These are phyloP conservation scores for Paraplagusia blochii DNA, from an alignment of 2,113 vertebrate genomes.

Conservation along the genomic window DNA sequence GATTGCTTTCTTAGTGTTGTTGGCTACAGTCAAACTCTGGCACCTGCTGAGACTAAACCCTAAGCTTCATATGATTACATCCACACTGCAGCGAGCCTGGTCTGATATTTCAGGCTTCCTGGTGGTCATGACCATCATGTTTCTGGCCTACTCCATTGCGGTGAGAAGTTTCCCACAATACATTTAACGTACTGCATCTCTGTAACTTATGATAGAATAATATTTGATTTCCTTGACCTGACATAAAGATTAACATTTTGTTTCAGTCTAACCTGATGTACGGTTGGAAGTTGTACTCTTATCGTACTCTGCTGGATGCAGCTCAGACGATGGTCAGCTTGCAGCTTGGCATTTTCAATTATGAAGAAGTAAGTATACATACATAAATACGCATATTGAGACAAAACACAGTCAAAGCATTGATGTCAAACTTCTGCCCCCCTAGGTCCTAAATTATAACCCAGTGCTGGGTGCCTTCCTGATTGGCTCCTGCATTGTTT, in stretches of 20 bases:
- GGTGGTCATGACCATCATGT: slow-evolving; percentile 85
- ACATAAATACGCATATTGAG: background rate
- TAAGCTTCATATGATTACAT: slow-evolving; percentile 91
- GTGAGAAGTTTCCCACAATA: slow-evolving; percentile 77
- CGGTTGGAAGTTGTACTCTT: slow-evolving; percentile 91
- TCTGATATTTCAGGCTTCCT: slow-evolving; percentile 92
- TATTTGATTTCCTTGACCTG: background rate
- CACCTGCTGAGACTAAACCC: slow-evolving; percentile 93
- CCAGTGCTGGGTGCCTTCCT: slow-evolving; percentile 88
- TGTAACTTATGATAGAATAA: background rate
- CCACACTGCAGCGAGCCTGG: slow-evolving; percentile 87
- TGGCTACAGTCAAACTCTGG: slow-evolving; percentile 93
- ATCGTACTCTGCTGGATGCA: slow-evolving; percentile 86
- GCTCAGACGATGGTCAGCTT: slow-evolving; percentile 90
- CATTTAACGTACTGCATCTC: slow-evolving; percentile 15
- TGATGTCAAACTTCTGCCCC: slow-evolving; percentile 7
- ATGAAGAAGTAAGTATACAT: slow-evolving; percentile 82
- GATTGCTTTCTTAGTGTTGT: slow-evolving; percentile 90
- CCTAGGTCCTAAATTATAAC: slow-evolving; percentile 87
- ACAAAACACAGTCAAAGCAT: background rate
- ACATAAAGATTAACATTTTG: slow-evolving; percentile 1
- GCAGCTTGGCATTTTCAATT: slow-evolving; percentile 96
- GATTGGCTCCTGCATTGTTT: slow-evolving; percentile 92
- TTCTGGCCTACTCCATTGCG: slow-evolving; percentile 88
- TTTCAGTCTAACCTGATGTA: slow-evolving; percentile 90